Conservation (phyloP, 2,797 vertebrate genomes). For the Manis crassicaudata region DNA sequence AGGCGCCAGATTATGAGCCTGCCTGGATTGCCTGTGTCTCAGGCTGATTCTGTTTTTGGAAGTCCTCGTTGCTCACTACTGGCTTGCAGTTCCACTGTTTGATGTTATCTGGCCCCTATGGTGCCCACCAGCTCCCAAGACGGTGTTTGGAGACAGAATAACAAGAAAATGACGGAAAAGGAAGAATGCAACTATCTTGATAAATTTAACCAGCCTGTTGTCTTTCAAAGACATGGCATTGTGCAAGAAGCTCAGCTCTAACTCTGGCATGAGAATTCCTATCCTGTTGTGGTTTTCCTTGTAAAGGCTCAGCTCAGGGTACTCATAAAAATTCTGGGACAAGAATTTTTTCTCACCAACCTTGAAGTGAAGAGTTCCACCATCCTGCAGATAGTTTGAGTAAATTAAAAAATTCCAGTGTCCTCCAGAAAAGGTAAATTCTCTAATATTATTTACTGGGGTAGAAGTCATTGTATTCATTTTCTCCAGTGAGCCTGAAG, state of each 20-base stretch:
- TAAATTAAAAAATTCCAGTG: not conserved
- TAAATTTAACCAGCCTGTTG: not conserved
- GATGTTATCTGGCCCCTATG: not conserved
- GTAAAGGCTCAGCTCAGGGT: not conserved
- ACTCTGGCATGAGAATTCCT: not conserved
- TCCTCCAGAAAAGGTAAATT: not conserved
- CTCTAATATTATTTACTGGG: not conserved
- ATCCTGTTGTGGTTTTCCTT: not conserved
- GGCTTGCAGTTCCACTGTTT: not conserved
- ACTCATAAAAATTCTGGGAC: not conserved
- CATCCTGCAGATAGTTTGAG: not conserved
- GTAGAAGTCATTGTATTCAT: not conserved
- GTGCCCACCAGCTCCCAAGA: not conserved
- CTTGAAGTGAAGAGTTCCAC: not conserved
- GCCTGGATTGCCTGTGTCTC: not conserved
- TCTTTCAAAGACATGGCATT: not conserved
- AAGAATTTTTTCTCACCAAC: not conserved
- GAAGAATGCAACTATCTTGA: conserved; percentile 36
- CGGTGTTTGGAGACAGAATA: conserved; percentile 28
- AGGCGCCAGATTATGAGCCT: not conserved
- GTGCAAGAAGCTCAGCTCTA: not conserved
- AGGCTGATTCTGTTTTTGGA: not conserved
- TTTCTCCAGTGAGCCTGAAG: not conserved
- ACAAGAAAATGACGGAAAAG: conserved; percentile 12
- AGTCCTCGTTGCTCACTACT: not conserved